Evolutionary conservation across 2,888 invertebrate genomes (phyloP).

Genomic region (Himalopsyche anomala): DNA sequence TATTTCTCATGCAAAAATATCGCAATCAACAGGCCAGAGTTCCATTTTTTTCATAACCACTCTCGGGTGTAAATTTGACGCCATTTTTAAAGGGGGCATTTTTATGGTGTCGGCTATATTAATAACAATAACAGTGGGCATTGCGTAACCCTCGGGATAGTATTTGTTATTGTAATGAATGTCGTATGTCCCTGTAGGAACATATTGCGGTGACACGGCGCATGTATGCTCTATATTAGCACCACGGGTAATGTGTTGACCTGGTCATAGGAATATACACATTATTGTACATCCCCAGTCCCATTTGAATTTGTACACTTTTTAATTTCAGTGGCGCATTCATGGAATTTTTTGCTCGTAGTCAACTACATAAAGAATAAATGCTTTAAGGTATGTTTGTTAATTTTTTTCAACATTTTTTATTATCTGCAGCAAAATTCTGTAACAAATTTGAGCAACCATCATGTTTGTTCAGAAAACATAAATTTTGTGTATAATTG

Average conservation of each 20-base stretch:
- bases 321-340: conserved; percentile 32
- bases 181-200: conserved; percentile 32
- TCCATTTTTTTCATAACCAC: conserved; percentile 12
- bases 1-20: conserved; percentile 10
- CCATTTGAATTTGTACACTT: conserved; percentile 39
- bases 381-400: too few relatives aligned
- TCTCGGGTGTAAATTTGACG: conserved; percentile 36
- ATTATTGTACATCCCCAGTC: conserved; percentile 9
- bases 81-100: conserved; percentile 6
- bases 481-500: too few relatives aligned
- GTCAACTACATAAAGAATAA: too few relatives aligned
- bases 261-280: conserved; percentile 35
- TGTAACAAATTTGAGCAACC: too few relatives aligned
- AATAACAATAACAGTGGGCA: conserved; percentile 36
- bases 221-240: conserved; percentile 39
- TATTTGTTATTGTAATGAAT: conserved; percentile 43
- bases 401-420: too few relatives aligned
- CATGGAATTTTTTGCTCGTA: neutral
- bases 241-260: conserved; percentile 43
- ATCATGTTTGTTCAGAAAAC: too few relatives aligned
- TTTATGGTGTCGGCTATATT: conserved; percentile 17
- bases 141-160: conserved; percentile 36
- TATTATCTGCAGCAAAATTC: too few relatives aligned
- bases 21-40: neutral
- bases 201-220: conserved; percentile 37